Base-by-base conservation (phyloP, 2,113 vertebrate species). In the Apteryx owenii region DNA sequence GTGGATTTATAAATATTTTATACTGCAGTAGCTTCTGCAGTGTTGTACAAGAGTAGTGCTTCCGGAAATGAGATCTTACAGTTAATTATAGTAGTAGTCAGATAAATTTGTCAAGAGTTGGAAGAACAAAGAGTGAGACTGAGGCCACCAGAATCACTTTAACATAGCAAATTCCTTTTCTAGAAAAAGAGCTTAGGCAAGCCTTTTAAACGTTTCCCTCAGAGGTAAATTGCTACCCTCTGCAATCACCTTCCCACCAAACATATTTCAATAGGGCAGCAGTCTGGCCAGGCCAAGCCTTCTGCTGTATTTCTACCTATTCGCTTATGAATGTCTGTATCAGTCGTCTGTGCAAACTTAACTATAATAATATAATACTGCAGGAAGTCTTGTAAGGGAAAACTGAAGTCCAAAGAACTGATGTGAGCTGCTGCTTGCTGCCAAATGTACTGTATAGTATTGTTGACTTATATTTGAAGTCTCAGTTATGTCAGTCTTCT, bases 1-100 rank as follows among this genome's bases (percentile, higher is more conserved):
- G 36, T 92, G 69, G 83, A 88, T 88, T 81, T 93, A 58, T 66
- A 50, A 90, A 70, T 93, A 58, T 90, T 94, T 93, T 88, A 36
- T 44, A 12, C 64, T 58, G 29, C 17, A 80, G 44, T 82, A 44
- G 17, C 62, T 93, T 90, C 68, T 90, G 29, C 54, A 62, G 0
- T 46, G 9, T 40, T 86, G 40, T 70, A 61, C 33, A 61, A 70
- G 84, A 81, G 10, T 33, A 50, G 17, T 50, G 29, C 33, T 81
- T 95, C 64, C 75, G 29, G 22, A 81, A 72, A 44, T 42, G 44
- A 88, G 6, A 61, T 54, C 16, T 23, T 85, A 9, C 17, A 56
- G 38, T 65, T 80, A n/a, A 13, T 72, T 82, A n/a, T 25, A 61
- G 66, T 36, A 38, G 42, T 14, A 72, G 42, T 72, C 48, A 65